Evolutionary conservation across 2,113 vertebrate species (phyloP).

Genomic region (Passer montanus): DNA sequence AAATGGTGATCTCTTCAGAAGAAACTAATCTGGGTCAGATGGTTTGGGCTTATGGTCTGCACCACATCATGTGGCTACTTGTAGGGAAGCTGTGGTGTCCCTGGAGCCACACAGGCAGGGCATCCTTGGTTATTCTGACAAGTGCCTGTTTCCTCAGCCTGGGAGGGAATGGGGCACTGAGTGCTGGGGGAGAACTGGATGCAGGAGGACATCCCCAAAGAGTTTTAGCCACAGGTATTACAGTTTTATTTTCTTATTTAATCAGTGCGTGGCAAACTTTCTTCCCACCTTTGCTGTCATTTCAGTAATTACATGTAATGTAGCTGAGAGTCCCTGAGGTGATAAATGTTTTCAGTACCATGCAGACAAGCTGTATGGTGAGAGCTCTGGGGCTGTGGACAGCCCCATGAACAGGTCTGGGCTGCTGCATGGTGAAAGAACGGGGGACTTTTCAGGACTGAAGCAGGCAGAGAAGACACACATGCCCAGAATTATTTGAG

Average conservation of each 20-base stretch:
- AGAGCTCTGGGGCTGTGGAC: neutral
- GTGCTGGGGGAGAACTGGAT: neutral
- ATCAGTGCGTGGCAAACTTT: neutral
- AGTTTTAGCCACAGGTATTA: neutral
- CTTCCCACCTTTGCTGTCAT: neutral
- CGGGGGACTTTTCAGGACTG: neutral
- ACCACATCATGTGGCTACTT: neutral
- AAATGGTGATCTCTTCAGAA: neutral
- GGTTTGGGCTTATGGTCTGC: neutral
- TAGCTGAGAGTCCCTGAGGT: neutral
- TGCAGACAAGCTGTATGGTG: rapidly evolving
- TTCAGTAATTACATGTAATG: neutral
- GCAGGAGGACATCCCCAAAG: neutral
- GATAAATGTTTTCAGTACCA: neutral
- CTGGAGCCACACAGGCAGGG: neutral
- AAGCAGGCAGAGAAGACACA: neutral
- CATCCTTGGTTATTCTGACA: neutral
- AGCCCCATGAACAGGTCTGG: neutral
- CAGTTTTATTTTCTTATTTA: neutral
- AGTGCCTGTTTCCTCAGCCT: neutral
- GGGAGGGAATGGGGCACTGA: rapidly evolving
- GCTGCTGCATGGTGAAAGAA: neutral
- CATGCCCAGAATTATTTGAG: neutral
- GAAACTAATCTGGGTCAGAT: neutral
- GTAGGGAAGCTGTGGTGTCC: neutral